Evolutionary conservation across 2,888 invertebrate genomes (phyloP).

Genomic region (Amaurobius ferox): DNA sequence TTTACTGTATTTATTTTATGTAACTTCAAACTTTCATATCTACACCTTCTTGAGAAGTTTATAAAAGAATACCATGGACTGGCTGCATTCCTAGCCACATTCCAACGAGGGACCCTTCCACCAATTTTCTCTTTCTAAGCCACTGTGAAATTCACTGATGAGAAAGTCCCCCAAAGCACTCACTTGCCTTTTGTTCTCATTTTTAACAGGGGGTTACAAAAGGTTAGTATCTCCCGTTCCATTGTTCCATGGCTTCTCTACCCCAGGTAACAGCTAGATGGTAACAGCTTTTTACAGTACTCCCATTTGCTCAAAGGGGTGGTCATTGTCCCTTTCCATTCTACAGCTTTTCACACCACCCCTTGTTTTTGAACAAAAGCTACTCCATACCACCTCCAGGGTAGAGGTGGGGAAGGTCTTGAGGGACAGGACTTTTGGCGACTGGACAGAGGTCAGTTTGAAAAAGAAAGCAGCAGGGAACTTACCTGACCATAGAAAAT

Average conservation of each 20-base stretch:
- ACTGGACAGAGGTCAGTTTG: constrained; percentile 22
- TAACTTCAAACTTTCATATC: no score
- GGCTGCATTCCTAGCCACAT: background rate
- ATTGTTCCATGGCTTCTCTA: background rate
- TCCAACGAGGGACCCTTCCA: no score
- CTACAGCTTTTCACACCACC: background rate
- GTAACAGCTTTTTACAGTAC: background rate
- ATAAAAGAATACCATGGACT: no score
- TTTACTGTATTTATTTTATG: no score
- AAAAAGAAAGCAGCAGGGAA: background rate
- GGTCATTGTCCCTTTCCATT: background rate
- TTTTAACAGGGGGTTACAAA: background rate
- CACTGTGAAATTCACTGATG: background rate
- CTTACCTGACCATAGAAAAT: background rate
- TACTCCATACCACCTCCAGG: background rate
- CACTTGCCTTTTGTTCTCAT: background rate
- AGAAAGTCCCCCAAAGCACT: background rate
- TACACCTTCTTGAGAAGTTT: no score
- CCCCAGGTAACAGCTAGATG: background rate
- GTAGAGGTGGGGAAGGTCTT: background rate
- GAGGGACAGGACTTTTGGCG: constrained; percentile 10
- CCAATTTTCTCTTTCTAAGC: background rate
- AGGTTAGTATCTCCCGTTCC: background rate
- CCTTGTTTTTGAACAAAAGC: background rate
- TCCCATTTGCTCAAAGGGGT: background rate